Percentiles rank a stretch among this genome's conserved stretches.
These are phyloP conservation scores for Prosopocoilus inquinatus DNA, from an alignment of 2,888 invertebrate species.

Conservation along the genomic window DNA sequence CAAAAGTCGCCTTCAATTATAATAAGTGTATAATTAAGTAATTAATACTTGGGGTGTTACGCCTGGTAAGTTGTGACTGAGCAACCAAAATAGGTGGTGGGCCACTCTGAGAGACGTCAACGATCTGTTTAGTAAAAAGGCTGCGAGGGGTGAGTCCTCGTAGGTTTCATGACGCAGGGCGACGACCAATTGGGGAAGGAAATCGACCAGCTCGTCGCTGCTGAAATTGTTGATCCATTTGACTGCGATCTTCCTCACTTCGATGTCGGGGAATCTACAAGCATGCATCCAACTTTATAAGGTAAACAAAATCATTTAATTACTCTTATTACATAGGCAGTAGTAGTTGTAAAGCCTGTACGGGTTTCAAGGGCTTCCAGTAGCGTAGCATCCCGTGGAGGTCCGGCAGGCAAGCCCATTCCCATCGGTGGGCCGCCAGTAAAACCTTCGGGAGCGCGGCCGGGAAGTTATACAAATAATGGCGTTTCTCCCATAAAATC, in stretches of 20 bases:
- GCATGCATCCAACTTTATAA: neutral
- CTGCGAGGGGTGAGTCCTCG: constrained; percentile 83
- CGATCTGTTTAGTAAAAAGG: constrained; percentile 78
- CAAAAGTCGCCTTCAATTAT: too few relatives aligned
- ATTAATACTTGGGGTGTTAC: constrained; percentile 71
- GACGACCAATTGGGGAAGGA: constrained; percentile 91
- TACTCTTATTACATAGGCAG: constrained; percentile 78
- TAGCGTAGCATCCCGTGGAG: constrained; percentile 81
- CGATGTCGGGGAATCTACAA: constrained; percentile 84
- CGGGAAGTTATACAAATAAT: constrained; percentile 81
- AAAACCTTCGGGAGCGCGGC: constrained; percentile 84
- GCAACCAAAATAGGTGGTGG: constrained; percentile 92
- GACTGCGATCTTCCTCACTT: constrained; percentile 83
- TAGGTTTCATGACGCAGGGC: constrained; percentile 88
- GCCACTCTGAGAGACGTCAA: constrained; percentile 87
- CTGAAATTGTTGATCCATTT: constrained; percentile 75
- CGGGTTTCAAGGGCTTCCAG: constrained; percentile 84
- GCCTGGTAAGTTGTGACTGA: constrained; percentile 80
- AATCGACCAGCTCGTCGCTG: constrained; percentile 86
- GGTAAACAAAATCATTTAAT: neutral
- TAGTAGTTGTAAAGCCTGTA: constrained; percentile 88
- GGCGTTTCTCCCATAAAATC: constrained; percentile 92
- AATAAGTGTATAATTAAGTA: neutral
- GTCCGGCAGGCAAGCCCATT: constrained; percentile 82
- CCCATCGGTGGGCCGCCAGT: constrained; percentile 88